Conservation (phyloP, 1,140 invertebrate species). For the Metopolophium dirhodum region DNA sequence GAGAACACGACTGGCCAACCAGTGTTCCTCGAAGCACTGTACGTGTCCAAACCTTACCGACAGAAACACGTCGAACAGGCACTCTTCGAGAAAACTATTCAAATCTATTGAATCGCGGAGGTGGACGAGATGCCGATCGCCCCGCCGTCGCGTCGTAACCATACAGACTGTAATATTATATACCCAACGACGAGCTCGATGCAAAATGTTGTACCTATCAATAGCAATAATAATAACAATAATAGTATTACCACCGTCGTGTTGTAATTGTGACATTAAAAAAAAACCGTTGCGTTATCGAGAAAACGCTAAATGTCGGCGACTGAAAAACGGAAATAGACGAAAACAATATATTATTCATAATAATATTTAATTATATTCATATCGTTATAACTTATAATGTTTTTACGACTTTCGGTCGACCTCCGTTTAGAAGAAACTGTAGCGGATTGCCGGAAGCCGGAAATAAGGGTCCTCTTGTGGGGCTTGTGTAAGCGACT, state of each 20-base stretch:
- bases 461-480: too few relatives aligned
- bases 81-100: conserved; percentile 36
- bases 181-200: background rate
- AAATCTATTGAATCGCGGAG: background rate
- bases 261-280: background rate
- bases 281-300: background rate
- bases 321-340: background rate
- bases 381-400: background rate
- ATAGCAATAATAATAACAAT: background rate
- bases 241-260: background rate
- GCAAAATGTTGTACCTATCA: background rate
- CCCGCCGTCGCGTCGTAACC: background rate
- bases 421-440: too few relatives aligned
- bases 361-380: background rate
- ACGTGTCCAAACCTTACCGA: conserved; percentile 32
- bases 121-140: background rate
- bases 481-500: too few relatives aligned
- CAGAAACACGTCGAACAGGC: conserved; percentile 43
- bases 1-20: background rate
- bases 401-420: background rate
- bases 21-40: conserved; percentile 37
- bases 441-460: too few relatives aligned
- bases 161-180: background rate
- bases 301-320: background rate
- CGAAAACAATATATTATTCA: background rate